A percentile compares a stretch with the other conserved stretches of the same genome.
These are phyloP conservation scores for Gallinago stenura DNA, from an alignment of 2,797 vertebrate genomes.

Conservation along the genomic window DNA sequence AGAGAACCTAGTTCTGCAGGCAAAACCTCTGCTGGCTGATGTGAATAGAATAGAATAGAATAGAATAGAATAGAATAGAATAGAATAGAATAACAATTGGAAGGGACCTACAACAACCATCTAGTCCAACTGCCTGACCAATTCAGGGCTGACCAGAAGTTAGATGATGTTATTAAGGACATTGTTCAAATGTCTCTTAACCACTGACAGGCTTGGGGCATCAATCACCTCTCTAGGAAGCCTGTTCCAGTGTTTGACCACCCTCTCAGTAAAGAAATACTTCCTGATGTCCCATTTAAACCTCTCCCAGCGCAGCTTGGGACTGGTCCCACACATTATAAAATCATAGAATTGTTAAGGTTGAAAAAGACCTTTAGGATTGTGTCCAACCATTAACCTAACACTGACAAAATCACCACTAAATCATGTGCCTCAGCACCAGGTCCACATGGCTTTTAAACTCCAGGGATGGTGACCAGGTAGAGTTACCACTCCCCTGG, in stretches of 20 bases:
- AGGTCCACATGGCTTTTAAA: background rate
- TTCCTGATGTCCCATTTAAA: background rate
- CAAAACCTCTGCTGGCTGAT: background rate
- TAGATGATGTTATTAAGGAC: background rate
- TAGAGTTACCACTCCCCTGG: background rate
- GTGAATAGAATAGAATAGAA: background rate
- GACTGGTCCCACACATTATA: background rate
- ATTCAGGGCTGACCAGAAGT: background rate
- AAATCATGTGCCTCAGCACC: background rate
- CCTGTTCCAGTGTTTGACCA: background rate
- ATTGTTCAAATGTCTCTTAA: background rate
- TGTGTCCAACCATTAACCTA: background rate
- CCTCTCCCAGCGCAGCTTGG: background rate
- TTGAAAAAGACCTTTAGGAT: background rate
- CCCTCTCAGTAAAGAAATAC: background rate
- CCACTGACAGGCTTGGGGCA: background rate
- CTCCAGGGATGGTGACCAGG: background rate
- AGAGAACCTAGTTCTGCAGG: background rate
- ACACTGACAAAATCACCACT: background rate
- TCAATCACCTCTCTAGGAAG: background rate
- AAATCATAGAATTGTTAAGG: background rate
- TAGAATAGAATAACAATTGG: too few species aligned
- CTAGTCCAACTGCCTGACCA: background rate
- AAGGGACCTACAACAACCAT: rapidly evolving
- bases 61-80: background rate